A percentile compares a stretch with the other conserved stretches of the same genome.
These are phyloP conservation scores for Syrista parreyssii DNA, from an alignment of 2,888 invertebrate genomes.

Conservation along the genomic window DNA sequence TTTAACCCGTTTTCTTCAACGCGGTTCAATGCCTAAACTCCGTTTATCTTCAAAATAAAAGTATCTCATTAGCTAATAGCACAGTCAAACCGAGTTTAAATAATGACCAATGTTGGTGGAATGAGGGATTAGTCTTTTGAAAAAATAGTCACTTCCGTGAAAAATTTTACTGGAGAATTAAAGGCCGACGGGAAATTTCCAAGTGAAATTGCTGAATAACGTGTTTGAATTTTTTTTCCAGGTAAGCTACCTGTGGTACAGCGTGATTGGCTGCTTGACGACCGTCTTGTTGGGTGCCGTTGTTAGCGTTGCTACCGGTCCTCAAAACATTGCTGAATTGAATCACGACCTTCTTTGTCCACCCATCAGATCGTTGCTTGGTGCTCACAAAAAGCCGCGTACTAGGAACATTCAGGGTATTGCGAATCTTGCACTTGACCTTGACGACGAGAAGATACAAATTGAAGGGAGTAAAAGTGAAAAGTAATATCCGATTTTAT, in stretches of 20 bases:
- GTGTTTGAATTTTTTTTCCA: conserved; percentile 29
- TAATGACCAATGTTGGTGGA: too few species aligned
- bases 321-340: conserved; percentile 72
- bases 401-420: conserved; percentile 50
- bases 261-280: conserved; percentile 80
- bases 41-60: too few species aligned
- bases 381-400: conserved; percentile 40
- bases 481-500: not conserved
- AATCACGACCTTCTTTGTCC: conserved; percentile 78
- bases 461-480: conserved; percentile 7
- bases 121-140: not conserved
- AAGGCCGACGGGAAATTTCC: not conserved
- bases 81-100: too few species aligned
- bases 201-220: not conserved
- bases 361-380: conserved; percentile 70
- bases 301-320: conserved; percentile 77
- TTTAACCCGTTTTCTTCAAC: too few species aligned
- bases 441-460: conserved; percentile 55
- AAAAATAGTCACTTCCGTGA: not conserved
- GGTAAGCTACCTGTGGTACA: conserved; percentile 86
- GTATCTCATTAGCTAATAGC: too few species aligned
- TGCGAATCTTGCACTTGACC: conserved; percentile 55
- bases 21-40: too few species aligned
- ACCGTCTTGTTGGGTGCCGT: conserved; percentile 80
- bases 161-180: not conserved